Conservation (phyloP, 2,113 vertebrate species). For the Pelmatolapia mariae region DNA sequence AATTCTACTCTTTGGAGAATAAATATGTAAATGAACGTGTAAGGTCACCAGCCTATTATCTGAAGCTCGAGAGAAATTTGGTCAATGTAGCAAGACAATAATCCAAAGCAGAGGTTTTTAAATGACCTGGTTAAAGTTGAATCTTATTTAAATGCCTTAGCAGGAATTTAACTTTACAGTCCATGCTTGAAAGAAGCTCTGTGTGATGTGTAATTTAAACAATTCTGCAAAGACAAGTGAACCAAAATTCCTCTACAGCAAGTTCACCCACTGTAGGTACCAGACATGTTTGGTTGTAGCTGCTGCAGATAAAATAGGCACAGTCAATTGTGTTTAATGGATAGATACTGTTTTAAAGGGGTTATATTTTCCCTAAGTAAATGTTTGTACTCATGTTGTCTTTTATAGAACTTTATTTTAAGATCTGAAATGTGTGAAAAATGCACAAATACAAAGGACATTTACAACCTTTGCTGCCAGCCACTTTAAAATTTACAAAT, state of each 20-base stretch:
- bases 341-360: background rate
- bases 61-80: background rate
- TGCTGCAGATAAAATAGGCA: background rate
- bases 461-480: background rate
- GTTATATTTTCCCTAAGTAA: background rate
- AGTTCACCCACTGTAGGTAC: background rate
- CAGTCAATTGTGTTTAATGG: background rate
- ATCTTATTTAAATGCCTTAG: background rate
- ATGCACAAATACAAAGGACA: background rate
- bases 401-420: background rate
- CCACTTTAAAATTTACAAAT: background rate
- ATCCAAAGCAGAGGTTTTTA: background rate
- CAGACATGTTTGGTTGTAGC: background rate
- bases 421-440: background rate
- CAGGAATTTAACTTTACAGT: background rate
- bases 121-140: background rate
- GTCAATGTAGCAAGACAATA: background rate
- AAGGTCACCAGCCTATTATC: background rate
- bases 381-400: background rate
- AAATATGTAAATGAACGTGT: background rate
- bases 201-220: background rate
- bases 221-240: background rate
- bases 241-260: background rate
- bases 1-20: background rate
- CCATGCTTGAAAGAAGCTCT: background rate